Evolutionary conservation across 1,140 invertebrate species (phyloP).

Genomic region (Yoshiicerus persimilis): DNA sequence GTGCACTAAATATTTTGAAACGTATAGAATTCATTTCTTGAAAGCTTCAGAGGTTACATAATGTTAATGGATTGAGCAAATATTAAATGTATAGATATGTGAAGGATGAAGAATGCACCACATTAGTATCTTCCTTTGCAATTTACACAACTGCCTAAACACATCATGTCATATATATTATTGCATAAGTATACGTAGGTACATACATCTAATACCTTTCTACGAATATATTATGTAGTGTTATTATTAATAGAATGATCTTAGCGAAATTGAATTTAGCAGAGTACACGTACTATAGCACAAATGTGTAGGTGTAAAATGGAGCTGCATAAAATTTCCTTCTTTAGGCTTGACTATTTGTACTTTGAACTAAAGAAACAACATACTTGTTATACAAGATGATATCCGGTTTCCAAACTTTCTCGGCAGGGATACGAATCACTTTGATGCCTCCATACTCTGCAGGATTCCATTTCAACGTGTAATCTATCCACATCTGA

Average conservation of each 20-base stretch:
- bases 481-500: slow-evolving; percentile 59
- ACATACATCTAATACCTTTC: too few species aligned
- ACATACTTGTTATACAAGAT: slow-evolving; percentile 62
- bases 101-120: too few species aligned
- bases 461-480: slow-evolving; percentile 59
- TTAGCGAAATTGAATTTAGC: not conserved
- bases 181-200: not conserved
- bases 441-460: slow-evolving; percentile 61
- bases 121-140: too few species aligned
- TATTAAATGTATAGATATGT: too few species aligned
- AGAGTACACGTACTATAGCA: not conserved
- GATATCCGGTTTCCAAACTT: slow-evolving; percentile 64
- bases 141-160: too few species aligned
- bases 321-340: too few species aligned
- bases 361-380: too few species aligned
- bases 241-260: not conserved
- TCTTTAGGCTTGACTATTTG: too few species aligned
- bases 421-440: slow-evolving; percentile 61
- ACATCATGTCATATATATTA: not conserved
- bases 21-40: not conserved
- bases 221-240: not conserved
- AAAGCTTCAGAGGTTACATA: not conserved
- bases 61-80: too few species aligned
- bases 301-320: not conserved
- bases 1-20: not conserved